phyloP scores from a whole-genome alignment of 2,113 vertebrate species.

The Bostrychus sinensis region DNA sequence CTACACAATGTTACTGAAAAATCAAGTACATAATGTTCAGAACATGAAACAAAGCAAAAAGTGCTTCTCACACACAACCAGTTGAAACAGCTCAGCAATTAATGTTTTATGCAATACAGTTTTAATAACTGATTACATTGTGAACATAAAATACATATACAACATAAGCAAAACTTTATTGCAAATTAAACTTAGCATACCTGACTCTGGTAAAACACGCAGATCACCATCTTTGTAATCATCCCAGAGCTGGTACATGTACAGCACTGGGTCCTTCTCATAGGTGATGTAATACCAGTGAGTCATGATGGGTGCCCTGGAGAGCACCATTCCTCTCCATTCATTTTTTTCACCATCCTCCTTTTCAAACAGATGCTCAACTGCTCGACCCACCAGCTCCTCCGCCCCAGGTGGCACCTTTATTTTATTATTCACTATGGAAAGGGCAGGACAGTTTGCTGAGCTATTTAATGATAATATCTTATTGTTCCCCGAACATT shows the following conservation, averaged over 20 bases:
- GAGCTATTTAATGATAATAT: constrained; percentile 3
- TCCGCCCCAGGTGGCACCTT: constrained; percentile 81
- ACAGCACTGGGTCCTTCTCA: constrained; percentile 85
- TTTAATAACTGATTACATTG: background rate
- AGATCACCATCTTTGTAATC: constrained; percentile 85
- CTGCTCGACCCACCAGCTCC: constrained; percentile 82
- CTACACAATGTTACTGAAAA: background rate
- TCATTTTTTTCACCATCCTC: constrained; percentile 85
- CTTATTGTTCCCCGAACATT: background rate
- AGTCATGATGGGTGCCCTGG: constrained; percentile 84
- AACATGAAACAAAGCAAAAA: constrained; percentile 4
- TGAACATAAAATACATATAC: background rate
- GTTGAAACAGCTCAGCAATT: too few species aligned
- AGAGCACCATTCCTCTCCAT: constrained; percentile 85
- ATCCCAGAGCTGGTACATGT: constrained; percentile 86
- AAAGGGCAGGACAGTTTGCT: constrained; percentile 16
- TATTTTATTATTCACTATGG: constrained; percentile 82
- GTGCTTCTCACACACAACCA: too few species aligned
- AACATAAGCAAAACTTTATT: constrained; percentile 1
- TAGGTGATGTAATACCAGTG: constrained; percentile 88
- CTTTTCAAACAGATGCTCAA: constrained; percentile 85
- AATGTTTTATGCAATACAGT: too few species aligned
- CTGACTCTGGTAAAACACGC: constrained; percentile 82
- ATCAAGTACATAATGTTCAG: constrained; percentile 19
- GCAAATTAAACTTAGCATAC: constrained; percentile 39